Base-by-base conservation (phyloP, 2,888 invertebrate species). In the Podotricha telesiphe region DNA sequence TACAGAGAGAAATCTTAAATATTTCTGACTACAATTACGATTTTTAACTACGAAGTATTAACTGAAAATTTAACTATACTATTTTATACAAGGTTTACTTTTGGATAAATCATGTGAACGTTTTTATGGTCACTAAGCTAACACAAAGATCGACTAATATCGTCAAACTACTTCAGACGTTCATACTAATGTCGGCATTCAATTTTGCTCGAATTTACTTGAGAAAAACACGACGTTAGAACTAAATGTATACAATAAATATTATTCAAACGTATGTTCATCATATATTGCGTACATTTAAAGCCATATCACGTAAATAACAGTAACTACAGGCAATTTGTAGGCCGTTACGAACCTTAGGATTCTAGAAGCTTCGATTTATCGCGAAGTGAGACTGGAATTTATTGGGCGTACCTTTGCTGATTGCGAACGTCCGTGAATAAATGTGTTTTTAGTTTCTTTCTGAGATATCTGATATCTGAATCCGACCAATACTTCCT, bases 291-390 rank as follows among this genome's bases (percentile, higher is more conserved):
- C 61, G 51, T 66, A 34, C 68, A 53, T 85, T 77, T 71, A 76
- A 78, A 86, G 77, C 75, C 86, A 74, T 77, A 78, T 82, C 86
- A 86, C 86, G 86, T 86, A 82, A 78, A 79, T 78, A 81, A 81
- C 81, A 82, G 81, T 81, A 82, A 83, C 81, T 84, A 84, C 76
- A 73, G 70, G 81, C 83, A 82, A 86, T 86, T 86, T 85, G 86
- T 85, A 82, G 79, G 79, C 82, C 77, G 81, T 85, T 84, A 82
- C 82, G 73, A 75, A 77, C 78, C 80, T 81, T 79, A 76, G 79
- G 77, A 78, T 79, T 76, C 73, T 71, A 79, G 78, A 75, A 80
- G 76, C 75, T 74, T 81, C 81, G 77, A 83, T 86, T 82, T 82
- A 84, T 85, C 77, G 78, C 75, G 79, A 80, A 82, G 82, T 80